Evolutionary conservation across 2,113 vertebrate genomes (phyloP).

Genomic region (Microtus richardsoni): DNA sequence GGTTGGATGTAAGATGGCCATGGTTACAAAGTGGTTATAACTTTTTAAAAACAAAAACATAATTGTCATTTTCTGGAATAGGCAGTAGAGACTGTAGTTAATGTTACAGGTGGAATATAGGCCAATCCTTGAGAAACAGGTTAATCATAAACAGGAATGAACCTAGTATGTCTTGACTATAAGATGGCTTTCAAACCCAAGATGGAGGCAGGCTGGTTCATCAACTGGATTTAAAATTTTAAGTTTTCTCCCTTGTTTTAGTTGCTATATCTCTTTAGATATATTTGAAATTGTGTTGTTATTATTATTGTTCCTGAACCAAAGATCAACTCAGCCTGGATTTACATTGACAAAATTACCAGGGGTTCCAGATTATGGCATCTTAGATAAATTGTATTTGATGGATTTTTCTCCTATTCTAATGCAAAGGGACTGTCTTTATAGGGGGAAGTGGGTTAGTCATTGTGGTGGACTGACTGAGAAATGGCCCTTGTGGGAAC

Average conservation of each 20-base stretch:
- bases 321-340: background rate
- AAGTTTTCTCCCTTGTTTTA: background rate
- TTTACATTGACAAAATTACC: background rate
- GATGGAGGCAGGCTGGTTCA: background rate
- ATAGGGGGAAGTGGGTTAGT: background rate
- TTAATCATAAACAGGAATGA: background rate
- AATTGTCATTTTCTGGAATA: background rate
- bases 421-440: background rate
- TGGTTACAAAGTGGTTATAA: background rate
- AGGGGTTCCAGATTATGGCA: background rate
- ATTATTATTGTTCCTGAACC: background rate
- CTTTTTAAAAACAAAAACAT: background rate
- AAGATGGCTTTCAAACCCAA: background rate
- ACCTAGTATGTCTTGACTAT: background rate
- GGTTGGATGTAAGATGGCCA: background rate
- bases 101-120: background rate
- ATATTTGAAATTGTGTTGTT: background rate
- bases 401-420: background rate
- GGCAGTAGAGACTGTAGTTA: background rate
- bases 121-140: background rate
- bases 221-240: background rate
- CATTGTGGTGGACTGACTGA: background rate
- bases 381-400: background rate
- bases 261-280: background rate
- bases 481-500: background rate